Evolutionary conservation across 2,113 vertebrate species (phyloP).

Genomic region (Apodemus sylvaticus): DNA sequence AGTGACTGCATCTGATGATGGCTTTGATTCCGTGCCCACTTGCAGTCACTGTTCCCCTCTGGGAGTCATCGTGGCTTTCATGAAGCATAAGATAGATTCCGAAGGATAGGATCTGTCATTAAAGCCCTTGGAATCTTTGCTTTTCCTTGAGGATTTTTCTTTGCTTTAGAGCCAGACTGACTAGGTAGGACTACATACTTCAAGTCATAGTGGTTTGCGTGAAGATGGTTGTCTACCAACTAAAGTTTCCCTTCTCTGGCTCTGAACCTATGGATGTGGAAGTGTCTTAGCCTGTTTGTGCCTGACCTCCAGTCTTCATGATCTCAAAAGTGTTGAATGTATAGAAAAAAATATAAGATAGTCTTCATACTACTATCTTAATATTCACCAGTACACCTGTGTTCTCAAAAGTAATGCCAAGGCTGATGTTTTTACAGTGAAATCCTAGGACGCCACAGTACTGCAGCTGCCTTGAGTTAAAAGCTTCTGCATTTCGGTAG

Average conservation of each 20-base stretch:
- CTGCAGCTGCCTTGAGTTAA: neutral
- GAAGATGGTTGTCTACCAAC: neutral
- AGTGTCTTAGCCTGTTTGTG: neutral
- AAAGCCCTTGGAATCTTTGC: neutral
- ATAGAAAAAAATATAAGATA: constrained; percentile 37
- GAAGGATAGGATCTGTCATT: neutral
- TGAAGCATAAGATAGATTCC: neutral
- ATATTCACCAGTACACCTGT: neutral
- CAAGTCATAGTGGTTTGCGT: neutral
- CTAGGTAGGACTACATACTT: neutral
- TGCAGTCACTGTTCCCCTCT: neutral
- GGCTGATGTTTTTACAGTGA: constrained; percentile 45
- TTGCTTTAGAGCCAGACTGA: neutral
- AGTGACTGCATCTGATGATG: neutral
- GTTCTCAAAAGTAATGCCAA: constrained; percentile 14
- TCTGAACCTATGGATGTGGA: neutral
- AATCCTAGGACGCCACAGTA: neutral
- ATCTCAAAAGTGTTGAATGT: neutral
- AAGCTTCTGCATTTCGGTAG: neutral
- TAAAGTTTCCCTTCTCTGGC: neutral
- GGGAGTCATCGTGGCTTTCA: neutral
- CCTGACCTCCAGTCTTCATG: constrained; percentile 28
- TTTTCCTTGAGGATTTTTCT: neutral
- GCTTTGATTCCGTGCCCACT: neutral
- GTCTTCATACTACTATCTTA: neutral